These are phyloP conservation scores for Luperina nickerlii DNA, from an alignment of 2,888 invertebrate species.

Conservation along the genomic window DNA sequence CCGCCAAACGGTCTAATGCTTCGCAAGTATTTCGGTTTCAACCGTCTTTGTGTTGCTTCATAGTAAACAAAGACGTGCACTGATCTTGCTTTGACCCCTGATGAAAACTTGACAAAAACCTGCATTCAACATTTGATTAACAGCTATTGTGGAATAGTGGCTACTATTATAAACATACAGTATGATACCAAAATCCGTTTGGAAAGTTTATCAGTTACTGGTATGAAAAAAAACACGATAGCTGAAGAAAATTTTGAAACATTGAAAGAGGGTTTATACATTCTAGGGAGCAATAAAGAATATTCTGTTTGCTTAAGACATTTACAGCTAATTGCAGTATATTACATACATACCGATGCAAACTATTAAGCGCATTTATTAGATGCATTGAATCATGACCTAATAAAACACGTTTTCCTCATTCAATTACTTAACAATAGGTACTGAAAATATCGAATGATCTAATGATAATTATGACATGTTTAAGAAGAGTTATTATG, in stretches of 20 bases:
- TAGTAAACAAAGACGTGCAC: slow-evolving; percentile 57
- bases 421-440: slow-evolving; percentile 4
- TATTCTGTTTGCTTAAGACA: neutral
- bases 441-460: neutral
- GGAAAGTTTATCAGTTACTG: neutral
- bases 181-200: neutral
- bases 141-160: neutral
- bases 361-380: neutral
- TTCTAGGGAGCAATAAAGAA: neutral
- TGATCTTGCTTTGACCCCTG: neutral
- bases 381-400: slow-evolving; percentile 7
- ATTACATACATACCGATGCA: neutral
- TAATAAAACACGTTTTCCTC: slow-evolving; percentile 21
- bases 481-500: too few relatives aligned
- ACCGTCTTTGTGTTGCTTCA: slow-evolving; percentile 58
- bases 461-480: neutral
- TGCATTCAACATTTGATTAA: neutral
- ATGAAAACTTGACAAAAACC: slow-evolving; percentile 14
- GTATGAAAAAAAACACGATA: neutral
- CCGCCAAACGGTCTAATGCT: slow-evolving; percentile 82
- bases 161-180: too few relatives aligned
- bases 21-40: slow-evolving; percentile 56
- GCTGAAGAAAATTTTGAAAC: neutral
- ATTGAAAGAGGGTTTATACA: too few relatives aligned
- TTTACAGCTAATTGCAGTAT: neutral